A percentile compares a stretch with the other conserved stretches of the same genome.
Conservation (phyloP, 2,113 vertebrate genomes). For the Callipepla squamata region DNA sequence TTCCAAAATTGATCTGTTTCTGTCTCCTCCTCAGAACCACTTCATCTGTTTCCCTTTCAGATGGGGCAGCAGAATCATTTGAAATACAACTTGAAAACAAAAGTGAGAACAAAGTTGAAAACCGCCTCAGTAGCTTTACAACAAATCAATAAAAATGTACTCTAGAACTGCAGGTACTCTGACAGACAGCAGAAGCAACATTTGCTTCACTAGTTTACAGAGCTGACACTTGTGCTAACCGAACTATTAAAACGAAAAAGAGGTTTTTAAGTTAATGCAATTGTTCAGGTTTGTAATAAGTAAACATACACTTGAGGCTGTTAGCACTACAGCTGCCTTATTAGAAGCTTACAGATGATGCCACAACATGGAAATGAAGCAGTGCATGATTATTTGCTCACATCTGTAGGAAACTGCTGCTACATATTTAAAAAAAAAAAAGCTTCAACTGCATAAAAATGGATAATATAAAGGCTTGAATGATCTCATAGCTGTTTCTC, state of each 20-base stretch:
- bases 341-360: not conserved
- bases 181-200: rapidly evolving
- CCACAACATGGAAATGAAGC: not conserved
- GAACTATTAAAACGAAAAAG: not conserved
- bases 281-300: not conserved
- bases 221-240: not conserved
- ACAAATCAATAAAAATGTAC: not conserved
- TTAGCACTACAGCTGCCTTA: not conserved
- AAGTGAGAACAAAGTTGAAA: not conserved
- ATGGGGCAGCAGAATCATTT: constrained; percentile 71
- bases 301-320: not conserved
- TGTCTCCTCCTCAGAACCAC: constrained; percentile 89
- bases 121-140: not conserved
- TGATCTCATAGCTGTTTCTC: not conserved
- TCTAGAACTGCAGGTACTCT: not conserved
- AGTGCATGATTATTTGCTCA: not conserved
- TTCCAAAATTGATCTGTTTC: constrained; percentile 98
- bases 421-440: not conserved
- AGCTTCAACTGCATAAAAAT: not conserved
- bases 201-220: not conserved
- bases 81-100: constrained; percentile 81
- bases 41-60: constrained; percentile 90
- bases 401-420: not conserved
- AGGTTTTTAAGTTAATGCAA: not conserved
- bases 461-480: not conserved